Conservation (phyloP, 2,797 vertebrate genomes). For the Anomalospiza imberbis region DNA sequence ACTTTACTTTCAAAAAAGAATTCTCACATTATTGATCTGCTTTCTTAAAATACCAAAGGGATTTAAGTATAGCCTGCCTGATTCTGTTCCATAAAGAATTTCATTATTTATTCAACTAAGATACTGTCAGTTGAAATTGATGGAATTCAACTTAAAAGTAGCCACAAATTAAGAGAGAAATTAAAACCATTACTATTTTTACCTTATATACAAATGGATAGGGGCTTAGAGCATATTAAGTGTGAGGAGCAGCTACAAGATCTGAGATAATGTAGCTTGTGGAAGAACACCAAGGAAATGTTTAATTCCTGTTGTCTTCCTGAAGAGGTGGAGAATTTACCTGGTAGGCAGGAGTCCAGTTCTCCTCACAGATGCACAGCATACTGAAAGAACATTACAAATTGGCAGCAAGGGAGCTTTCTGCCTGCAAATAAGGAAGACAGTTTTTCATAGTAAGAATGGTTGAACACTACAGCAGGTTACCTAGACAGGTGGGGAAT, state of each 20-base stretch:
- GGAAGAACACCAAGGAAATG: background rate
- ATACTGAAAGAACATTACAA: background rate
- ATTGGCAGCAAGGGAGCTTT: background rate
- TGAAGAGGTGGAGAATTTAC: background rate
- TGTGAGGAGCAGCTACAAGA: background rate
- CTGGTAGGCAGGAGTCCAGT: background rate
- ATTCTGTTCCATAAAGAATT: background rate
- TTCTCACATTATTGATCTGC: background rate
- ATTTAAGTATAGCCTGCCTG: background rate
- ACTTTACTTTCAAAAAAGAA: background rate
- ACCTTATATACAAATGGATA: background rate
- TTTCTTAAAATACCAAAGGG: background rate
- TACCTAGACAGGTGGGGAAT: background rate
- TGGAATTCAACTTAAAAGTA: background rate
- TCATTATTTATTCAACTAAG: background rate
- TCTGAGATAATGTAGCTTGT: background rate
- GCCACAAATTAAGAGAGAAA: background rate
- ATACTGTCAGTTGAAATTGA: background rate
- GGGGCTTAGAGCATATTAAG: background rate
- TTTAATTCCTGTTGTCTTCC: background rate
- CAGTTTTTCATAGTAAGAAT: background rate
- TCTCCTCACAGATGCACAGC: background rate
- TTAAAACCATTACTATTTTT: background rate
- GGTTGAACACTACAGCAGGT: background rate
- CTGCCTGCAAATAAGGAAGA: background rate